These are phyloP conservation scores for Nomada lathburiana DNA, from an alignment of 2,888 invertebrate genomes.

Conservation along the genomic window DNA sequence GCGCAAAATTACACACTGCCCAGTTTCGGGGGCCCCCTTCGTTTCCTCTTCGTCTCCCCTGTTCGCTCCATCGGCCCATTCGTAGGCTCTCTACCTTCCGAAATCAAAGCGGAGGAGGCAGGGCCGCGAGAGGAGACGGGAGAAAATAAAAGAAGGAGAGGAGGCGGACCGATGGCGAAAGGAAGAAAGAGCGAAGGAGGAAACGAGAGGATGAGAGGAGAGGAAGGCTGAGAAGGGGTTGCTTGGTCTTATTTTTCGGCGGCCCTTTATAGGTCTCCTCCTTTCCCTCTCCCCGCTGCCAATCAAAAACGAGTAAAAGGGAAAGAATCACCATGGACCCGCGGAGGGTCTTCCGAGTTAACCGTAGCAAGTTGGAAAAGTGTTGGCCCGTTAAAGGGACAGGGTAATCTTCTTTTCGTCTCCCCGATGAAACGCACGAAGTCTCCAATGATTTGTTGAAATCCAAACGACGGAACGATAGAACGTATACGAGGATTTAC, in stretches of 20 bases:
- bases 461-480: no score
- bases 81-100: constrained; percentile 57
- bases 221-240: constrained; percentile 58
- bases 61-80: constrained; percentile 16
- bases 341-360: constrained; percentile 79
- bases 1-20: constrained; percentile 84
- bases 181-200: constrained; percentile 53
- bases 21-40: constrained; percentile 65
- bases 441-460: no score
- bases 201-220: constrained; percentile 60
- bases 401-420: neutral
- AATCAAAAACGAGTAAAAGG: constrained; percentile 83
- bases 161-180: constrained; percentile 44
- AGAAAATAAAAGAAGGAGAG: constrained; percentile 39
- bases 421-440: no score
- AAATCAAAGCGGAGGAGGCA: constrained; percentile 57
- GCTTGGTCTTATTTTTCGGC: constrained; percentile 81
- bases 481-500: no score
- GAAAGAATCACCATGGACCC: constrained; percentile 81
- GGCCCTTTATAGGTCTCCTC: constrained; percentile 79
- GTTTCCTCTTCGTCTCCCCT: constrained; percentile 9
- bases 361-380: constrained; percentile 77
- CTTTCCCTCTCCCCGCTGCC: constrained; percentile 74
- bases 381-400: constrained; percentile 72
- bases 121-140: constrained; percentile 22